Percentiles rank a stretch among this genome's conserved stretches.
phyloP scores from a whole-genome alignment of 2,888 invertebrate species.

The Machimus atricapillus region DNA sequence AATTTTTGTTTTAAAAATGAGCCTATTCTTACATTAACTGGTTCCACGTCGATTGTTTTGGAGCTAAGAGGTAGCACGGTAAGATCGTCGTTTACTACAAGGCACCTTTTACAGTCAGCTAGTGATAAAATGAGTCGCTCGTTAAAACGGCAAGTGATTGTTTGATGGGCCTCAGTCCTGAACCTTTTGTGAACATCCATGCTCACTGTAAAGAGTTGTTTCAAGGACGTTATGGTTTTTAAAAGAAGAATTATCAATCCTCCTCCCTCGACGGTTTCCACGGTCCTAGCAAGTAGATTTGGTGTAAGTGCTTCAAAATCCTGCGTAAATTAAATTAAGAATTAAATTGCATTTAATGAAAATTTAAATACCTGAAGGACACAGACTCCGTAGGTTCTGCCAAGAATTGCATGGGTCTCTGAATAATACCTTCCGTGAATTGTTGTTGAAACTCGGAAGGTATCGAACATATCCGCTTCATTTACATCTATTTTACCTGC shows the following conservation, averaged over 20 bases:
- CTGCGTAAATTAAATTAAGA: slow-evolving; percentile 52
- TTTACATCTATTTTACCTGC: slow-evolving; percentile 87
- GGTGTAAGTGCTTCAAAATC: slow-evolving; percentile 98
- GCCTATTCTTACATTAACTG: slow-evolving; percentile 65
- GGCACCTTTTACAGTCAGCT: slow-evolving; percentile 83
- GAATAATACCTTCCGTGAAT: slow-evolving; percentile 97
- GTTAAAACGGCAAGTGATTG: slow-evolving; percentile 93
- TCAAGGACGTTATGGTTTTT: slow-evolving; percentile 83
- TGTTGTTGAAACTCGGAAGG: slow-evolving; percentile 93
- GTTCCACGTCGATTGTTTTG: slow-evolving; percentile 80
- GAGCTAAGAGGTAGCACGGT: slow-evolving; percentile 92
- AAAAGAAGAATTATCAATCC: slow-evolving; percentile 91
- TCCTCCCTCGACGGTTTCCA: slow-evolving; percentile 98
- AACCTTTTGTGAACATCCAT: slow-evolving; percentile 97
- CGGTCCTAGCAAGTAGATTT: slow-evolving; percentile 92
- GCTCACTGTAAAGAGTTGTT: slow-evolving; percentile 93
- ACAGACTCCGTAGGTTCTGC: slow-evolving; percentile 96
- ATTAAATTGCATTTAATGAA: slow-evolving; percentile 56
- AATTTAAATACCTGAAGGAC: slow-evolving; percentile 71
- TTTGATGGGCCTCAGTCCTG: slow-evolving; percentile 92
- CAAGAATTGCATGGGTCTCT: slow-evolving; percentile 97
- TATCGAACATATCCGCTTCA: slow-evolving; percentile 95
- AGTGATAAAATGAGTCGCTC: slow-evolving; percentile 93
- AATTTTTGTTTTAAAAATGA: background rate
- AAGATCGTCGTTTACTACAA: slow-evolving; percentile 94